phyloP scores from a whole-genome alignment of 2,797 vertebrate species.

The Mus minutoides region DNA sequence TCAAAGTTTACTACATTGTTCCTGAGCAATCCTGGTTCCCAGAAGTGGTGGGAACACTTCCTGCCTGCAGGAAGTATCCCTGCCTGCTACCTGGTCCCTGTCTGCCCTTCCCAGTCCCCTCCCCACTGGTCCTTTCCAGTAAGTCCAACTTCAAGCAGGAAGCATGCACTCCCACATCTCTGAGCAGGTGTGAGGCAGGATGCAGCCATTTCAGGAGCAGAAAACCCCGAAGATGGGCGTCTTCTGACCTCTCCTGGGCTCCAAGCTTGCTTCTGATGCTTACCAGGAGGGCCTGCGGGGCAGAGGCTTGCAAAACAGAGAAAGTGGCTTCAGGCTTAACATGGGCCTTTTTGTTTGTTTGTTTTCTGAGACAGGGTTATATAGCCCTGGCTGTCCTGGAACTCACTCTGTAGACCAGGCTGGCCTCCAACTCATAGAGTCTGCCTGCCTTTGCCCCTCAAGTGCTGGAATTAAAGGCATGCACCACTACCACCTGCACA shows the following conservation, averaged over 20 bases:
- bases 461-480: not conserved
- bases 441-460: not conserved
- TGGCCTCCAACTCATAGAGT: not conserved
- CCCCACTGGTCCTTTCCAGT: constrained; percentile 28
- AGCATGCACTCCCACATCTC: not conserved
- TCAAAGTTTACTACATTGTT: not conserved
- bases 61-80: constrained; percentile 39
- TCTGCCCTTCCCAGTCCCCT: not conserved
- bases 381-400: not conserved
- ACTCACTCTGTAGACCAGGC: not conserved
- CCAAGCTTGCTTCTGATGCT: not conserved
- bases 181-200: not conserved
- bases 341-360: not conserved
- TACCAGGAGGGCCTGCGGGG: not conserved
- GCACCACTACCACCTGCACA: not conserved
- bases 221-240: not conserved
- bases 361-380: not conserved
- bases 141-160: constrained; percentile 35
- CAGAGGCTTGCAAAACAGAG: rapidly evolving
- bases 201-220: not conserved
- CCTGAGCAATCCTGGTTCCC: constrained; percentile 46
- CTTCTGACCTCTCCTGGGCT: not conserved
- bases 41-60: constrained; percentile 49
- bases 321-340: not conserved
- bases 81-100: not conserved